Conservation (phyloP, 2,888 invertebrate genomes). For the Ochropleura leucogaster region DNA sequence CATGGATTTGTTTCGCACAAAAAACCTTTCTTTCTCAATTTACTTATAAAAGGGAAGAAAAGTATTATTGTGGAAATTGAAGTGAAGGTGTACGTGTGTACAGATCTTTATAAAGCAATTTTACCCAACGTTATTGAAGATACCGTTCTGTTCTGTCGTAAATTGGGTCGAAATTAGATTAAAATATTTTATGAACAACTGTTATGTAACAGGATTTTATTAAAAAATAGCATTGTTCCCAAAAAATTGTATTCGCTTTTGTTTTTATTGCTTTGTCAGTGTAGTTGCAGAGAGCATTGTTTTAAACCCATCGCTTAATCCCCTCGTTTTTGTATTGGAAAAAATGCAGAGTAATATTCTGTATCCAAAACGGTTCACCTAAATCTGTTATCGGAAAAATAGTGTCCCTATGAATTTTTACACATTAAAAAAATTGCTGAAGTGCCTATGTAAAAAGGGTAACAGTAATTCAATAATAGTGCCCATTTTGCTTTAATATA, state of each 20-base stretch:
- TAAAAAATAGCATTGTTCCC: conserved; percentile 3
- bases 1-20: conserved; percentile 44
- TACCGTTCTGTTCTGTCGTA: conserved; percentile 13
- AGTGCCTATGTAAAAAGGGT: background rate
- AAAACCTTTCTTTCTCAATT: conserved; percentile 23
- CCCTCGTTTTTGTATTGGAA: conserved; percentile 29
- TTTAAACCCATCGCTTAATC: conserved; percentile 37
- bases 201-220: conserved; percentile 19
- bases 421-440: background rate
- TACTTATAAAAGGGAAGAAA: conserved; percentile 31
- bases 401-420: background rate
- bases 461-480: background rate
- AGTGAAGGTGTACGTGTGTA: conserved; percentile 21
- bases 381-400: conserved; percentile 9
- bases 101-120: conserved; percentile 29
- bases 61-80: conserved; percentile 35
- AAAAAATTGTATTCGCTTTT: conserved; percentile 11
- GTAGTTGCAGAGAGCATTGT: conserved; percentile 27
- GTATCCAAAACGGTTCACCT: conserved; percentile 9
- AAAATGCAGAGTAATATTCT: conserved; percentile 22
- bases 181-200: conserved; percentile 16
- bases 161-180: conserved; percentile 28
- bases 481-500: background rate
- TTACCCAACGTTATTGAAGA: conserved; percentile 32
- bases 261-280: conserved; percentile 30